phyloP scores from a whole-genome alignment of 2,797 vertebrate species.

The Muscicapa comitata region DNA sequence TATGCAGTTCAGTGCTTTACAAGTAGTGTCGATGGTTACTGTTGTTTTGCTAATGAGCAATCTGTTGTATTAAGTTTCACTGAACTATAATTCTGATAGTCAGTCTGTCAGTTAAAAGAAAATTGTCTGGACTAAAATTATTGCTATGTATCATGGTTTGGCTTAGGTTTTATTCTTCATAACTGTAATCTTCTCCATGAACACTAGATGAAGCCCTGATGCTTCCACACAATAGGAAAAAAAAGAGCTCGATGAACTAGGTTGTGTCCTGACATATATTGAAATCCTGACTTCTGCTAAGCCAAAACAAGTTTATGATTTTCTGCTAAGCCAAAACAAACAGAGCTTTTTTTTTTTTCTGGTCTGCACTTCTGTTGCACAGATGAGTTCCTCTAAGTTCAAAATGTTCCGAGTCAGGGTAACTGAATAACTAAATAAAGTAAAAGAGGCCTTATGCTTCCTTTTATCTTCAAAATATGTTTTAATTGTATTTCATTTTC shows the following conservation, averaged over 20 bases:
- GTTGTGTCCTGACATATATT: background rate
- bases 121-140: background rate
- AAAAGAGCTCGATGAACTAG: background rate
- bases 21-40: background rate
- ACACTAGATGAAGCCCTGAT: conserved; percentile 41
- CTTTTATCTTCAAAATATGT: background rate
- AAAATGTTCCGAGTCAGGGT: background rate
- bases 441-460: background rate
- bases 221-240: background rate
- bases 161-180: background rate
- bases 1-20: background rate
- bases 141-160: background rate
- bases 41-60: background rate
- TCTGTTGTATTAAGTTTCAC: background rate
- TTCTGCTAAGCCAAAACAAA: background rate
- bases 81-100: background rate
- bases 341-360: background rate
- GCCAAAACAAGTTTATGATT: background rate
- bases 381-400: background rate
- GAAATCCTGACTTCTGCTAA: background rate
- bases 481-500: background rate
- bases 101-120: background rate
- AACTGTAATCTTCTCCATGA: conserved; percentile 18
- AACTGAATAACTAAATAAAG: background rate
- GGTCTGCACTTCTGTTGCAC: background rate